These are phyloP conservation scores for Drosophila engyochracea DNA, from an alignment of 2,888 invertebrate genomes.

Conservation along the genomic window DNA sequence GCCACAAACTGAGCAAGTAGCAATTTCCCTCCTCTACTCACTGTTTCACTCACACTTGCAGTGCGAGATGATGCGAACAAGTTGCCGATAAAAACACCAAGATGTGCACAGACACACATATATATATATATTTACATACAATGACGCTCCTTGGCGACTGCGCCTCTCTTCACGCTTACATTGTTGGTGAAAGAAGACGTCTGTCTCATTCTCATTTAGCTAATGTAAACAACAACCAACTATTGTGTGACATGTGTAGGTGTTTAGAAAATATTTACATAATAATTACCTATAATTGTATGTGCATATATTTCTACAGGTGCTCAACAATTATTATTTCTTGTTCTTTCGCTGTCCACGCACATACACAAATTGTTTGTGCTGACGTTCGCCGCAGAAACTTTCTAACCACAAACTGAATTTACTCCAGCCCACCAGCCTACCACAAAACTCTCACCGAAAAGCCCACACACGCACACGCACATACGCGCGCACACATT, in stretches of 20 bases:
- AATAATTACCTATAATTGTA: conserved; percentile 2
- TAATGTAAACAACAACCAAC: conserved; percentile 36
- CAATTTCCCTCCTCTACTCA: background rate
- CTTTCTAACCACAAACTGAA: conserved; percentile 32
- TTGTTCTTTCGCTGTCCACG: conserved; percentile 17
- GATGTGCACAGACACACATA: conserved; percentile 20
- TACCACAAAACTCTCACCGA: conserved; percentile 13
- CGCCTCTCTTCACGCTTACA: conserved; percentile 14
- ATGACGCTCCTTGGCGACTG: conserved; percentile 3
- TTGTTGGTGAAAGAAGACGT: background rate
- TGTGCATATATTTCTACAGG: conserved; percentile 13
- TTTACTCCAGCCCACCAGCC: conserved; percentile 2
- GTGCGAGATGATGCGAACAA: conserved; percentile 45
- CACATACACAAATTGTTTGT: background rate
- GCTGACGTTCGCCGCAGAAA: conserved; percentile 9
- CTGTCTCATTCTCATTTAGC: conserved; percentile 6
- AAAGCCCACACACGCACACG: conserved; percentile 4
- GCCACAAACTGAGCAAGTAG: conserved; percentile 11
- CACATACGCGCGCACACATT: conserved; percentile 15
- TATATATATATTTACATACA: background rate
- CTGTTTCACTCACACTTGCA: conserved; percentile 53
- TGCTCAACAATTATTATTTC: conserved; percentile 11
- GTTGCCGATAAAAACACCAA: conserved; percentile 56
- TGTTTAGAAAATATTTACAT: conserved; percentile 15
- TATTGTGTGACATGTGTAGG: conserved; percentile 9